These are phyloP conservation scores for human (Homo sapiens) DNA, from an alignment of 2,113 vertebrate species.

Conservation along the genomic window DNA sequence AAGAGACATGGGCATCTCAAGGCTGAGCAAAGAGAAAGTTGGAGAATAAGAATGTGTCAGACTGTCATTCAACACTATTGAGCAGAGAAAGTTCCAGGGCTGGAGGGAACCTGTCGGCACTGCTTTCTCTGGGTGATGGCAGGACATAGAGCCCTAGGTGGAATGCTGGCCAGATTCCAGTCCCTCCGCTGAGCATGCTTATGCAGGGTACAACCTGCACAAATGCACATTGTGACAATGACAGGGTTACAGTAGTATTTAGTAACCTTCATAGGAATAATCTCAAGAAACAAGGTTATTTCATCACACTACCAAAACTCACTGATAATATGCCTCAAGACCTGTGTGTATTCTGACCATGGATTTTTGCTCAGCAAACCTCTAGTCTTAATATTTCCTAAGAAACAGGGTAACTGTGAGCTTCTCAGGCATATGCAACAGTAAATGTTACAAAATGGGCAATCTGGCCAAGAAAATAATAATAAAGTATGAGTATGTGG, in stretches of 20 bases:
- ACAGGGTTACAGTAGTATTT: neutral
- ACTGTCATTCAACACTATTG: neutral
- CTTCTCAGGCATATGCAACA: neutral
- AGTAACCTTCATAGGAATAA: neutral
- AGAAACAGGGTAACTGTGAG: neutral
- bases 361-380: neutral
- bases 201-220: neutral
- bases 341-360: neutral
- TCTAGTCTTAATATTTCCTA: neutral
- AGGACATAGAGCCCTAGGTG: neutral
- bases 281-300: neutral
- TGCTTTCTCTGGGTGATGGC: neutral
- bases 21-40: neutral
- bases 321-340: neutral
- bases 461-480: neutral
- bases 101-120: fast-evolving
- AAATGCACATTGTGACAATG: neutral
- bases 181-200: neutral
- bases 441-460: neutral
- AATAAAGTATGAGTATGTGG: neutral
- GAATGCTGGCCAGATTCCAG: neutral
- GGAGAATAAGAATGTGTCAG: neutral
- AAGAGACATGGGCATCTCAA: neutral
- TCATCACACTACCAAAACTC: neutral
- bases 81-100: neutral